phyloP scores from a whole-genome alignment of 2,113 vertebrate species.

The Ornithorhynchus anatinus region DNA sequence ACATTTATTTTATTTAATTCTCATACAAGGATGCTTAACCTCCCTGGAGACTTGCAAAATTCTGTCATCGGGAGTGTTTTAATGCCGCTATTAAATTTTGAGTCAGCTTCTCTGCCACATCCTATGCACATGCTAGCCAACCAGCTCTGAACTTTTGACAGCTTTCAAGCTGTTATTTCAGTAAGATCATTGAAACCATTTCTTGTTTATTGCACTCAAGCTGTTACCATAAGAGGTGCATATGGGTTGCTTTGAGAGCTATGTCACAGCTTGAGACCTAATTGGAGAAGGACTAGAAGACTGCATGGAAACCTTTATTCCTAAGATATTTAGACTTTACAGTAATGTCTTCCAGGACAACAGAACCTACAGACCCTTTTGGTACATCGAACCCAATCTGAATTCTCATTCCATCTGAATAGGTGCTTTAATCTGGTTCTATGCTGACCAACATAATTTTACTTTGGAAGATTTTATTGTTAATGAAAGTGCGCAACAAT shows the following conservation, averaged over 20 bases:
- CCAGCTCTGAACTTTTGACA: neutral
- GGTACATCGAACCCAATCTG: too few relatives aligned
- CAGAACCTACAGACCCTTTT: too few relatives aligned
- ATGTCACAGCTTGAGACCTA: neutral
- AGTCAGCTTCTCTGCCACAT: neutral
- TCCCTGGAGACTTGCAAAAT: neutral
- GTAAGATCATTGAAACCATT: too few relatives aligned
- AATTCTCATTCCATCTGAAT: neutral
- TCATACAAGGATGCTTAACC: too few relatives aligned
- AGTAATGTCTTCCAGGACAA: too few relatives aligned
- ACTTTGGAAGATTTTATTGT: neutral
- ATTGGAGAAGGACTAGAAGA: neutral
- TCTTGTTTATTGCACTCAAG: neutral
- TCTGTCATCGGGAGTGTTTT: neutral
- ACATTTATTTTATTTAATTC: too few relatives aligned
- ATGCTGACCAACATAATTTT: neutral
- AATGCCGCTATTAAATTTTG: neutral
- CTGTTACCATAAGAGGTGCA: neutral
- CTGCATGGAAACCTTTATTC: too few relatives aligned
- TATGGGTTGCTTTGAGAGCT: neutral
- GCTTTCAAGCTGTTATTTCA: too few relatives aligned
- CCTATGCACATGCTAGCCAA: neutral
- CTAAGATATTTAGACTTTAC: too few relatives aligned
- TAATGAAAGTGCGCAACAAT: neutral
- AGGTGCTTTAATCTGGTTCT: neutral